Percentiles rank a stretch among this genome's conserved stretches.
Conservation (phyloP, 2,888 invertebrate genomes). For the Horisme vitalbata region DNA sequence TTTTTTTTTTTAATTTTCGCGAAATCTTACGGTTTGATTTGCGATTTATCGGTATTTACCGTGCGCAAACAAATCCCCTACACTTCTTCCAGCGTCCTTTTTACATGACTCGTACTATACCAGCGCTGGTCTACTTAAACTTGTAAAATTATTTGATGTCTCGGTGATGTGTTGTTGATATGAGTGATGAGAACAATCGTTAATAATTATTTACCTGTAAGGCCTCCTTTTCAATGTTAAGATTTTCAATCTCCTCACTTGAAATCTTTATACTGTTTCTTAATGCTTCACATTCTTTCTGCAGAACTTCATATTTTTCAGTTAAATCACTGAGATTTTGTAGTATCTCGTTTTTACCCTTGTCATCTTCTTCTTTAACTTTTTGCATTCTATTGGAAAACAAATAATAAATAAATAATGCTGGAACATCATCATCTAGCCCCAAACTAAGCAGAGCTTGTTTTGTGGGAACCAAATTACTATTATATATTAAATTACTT, state of each 20-base stretch:
- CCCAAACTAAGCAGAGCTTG: too few relatives aligned
- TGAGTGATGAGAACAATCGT: not conserved
- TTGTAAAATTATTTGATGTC: too few relatives aligned
- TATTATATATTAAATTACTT: not conserved
- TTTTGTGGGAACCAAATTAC: too few relatives aligned
- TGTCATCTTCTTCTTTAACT: constrained; percentile 62
- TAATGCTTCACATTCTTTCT: constrained; percentile 48
- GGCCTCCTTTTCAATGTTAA: constrained; percentile 49
- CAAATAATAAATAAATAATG: constrained; percentile 17
- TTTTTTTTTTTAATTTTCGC: too few relatives aligned
- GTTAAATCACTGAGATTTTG: constrained; percentile 57
- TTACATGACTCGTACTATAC: too few relatives aligned
- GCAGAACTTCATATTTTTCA: constrained; percentile 49
- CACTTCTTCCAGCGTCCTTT: too few relatives aligned
- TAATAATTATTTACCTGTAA: constrained; percentile 48
- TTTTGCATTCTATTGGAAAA: constrained; percentile 51
- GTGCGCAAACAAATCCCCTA: too few relatives aligned
- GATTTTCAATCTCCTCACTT: constrained; percentile 53
- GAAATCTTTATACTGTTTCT: constrained; percentile 31
- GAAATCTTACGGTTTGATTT: too few relatives aligned
- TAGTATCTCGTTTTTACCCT: constrained; percentile 50
- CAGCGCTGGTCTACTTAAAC: too few relatives aligned
- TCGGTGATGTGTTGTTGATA: not conserved
- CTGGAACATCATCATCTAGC: too few relatives aligned
- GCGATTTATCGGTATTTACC: too few relatives aligned